phyloP scores from a whole-genome alignment of 53 echinoderm and acorn worm species.

The Holothuria leucospilota region DNA sequence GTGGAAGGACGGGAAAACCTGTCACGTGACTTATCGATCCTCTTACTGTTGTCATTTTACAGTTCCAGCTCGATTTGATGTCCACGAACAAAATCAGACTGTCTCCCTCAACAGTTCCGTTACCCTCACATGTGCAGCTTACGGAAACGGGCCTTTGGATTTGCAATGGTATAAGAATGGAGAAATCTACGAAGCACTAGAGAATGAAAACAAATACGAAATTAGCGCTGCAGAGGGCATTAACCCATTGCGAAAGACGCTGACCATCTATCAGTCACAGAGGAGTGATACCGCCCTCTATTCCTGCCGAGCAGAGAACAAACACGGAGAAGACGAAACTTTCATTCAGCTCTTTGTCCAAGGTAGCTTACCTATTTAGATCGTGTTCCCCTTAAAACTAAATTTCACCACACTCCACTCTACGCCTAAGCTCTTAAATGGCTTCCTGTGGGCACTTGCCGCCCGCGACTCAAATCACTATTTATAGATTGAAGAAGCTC shows the following conservation, averaged over 20 bases:
- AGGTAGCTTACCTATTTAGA: conserved; percentile 46
- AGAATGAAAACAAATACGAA: conserved; percentile 64
- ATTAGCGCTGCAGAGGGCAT: conserved; percentile 49
- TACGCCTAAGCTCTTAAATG: too few species aligned
- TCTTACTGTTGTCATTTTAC: neutral
- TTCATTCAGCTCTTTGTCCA: conserved; percentile 79
- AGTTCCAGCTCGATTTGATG: conserved; percentile 93
- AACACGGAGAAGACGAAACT: conserved; percentile 82
- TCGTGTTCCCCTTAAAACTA: too few species aligned
- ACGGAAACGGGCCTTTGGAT: conserved; percentile 79
- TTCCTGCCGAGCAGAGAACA: conserved; percentile 83
- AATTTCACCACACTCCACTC: too few species aligned
- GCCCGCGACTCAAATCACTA: too few species aligned
- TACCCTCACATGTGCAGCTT: conserved; percentile 72
- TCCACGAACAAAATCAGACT: conserved; percentile 77
- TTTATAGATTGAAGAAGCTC: too few species aligned
- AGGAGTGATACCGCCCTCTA: conserved; percentile 84
- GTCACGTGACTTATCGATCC: too few species aligned
- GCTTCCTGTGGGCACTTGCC: too few species aligned
- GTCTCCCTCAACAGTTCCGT: conserved; percentile 63
- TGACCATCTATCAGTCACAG: conserved; percentile 68
- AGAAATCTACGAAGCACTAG: conserved; percentile 74
- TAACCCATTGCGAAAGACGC: conserved; percentile 57
- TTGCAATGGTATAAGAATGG: conserved; percentile 91
- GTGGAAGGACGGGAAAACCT: too few species aligned